Evolutionary conservation across 2,888 invertebrate species (phyloP).

Genomic region (Lasioglossum pauxillum): DNA sequence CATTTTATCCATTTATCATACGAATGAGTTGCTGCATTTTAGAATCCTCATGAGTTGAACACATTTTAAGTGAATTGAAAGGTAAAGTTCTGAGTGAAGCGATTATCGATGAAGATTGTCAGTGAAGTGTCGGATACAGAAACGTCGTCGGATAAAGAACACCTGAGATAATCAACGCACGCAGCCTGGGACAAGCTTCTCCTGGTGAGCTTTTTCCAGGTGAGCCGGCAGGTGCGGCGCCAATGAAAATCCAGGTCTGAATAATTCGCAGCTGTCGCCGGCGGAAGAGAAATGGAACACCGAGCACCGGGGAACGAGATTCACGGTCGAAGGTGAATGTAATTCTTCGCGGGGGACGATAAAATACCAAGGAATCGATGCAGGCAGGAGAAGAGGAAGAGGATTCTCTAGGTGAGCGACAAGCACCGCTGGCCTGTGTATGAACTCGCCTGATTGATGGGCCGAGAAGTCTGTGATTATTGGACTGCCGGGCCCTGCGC

Average conservation of each 20-base stretch:
- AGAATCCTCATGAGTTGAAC: not conserved
- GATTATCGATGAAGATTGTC: not conserved
- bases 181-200: not conserved
- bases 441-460: constrained; percentile 39
- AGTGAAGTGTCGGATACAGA: too few species aligned
- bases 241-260: constrained; percentile 46
- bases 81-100: not conserved
- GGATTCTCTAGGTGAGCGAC: not conserved
- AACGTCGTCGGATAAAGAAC: not conserved
- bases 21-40: too few species aligned
- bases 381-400: not conserved
- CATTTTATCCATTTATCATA: too few species aligned
- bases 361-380: constrained; percentile 10
- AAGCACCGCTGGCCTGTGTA: not conserved
- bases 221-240: not conserved
- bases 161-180: not conserved
- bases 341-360: constrained; percentile 16
- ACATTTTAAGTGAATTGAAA: not conserved
- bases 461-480: constrained; percentile 42
- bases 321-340: constrained; percentile 31
- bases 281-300: constrained; percentile 21
- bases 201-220: not conserved
- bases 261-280: constrained; percentile 47
- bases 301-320: constrained; percentile 11
- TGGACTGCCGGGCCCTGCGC: not conserved